Conservation (phyloP, 1,140 invertebrate genomes). For the Grapholita molesta region DNA sequence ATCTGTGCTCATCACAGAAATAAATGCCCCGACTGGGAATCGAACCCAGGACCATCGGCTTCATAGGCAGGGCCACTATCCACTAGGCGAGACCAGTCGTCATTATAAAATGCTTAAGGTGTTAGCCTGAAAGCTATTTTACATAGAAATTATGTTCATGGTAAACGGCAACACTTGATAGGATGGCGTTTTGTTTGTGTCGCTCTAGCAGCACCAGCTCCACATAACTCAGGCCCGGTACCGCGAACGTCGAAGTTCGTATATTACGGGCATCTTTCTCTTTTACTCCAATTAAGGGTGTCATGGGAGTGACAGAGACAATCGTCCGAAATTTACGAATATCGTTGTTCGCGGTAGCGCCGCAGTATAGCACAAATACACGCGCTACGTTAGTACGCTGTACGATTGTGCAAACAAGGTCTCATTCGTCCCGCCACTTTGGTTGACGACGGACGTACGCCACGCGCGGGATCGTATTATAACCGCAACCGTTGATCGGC, state of each 20-base stretch:
- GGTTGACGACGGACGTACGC: background rate
- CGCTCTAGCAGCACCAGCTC: background rate
- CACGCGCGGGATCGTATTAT: conserved; percentile 14
- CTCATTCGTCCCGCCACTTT: conserved; percentile 17
- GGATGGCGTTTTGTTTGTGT: conserved; percentile 11
- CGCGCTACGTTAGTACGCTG: background rate
- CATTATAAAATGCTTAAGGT: no score
- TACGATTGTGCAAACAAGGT: background rate
- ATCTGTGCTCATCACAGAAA: no score
- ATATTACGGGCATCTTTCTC: no score
- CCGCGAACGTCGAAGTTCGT: no score
- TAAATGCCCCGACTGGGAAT: no score
- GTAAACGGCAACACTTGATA: conserved; percentile 20
- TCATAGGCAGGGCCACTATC: no score
- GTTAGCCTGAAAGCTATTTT: background rate
- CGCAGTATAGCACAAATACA: background rate
- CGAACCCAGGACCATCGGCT: no score
- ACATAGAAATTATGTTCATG: background rate
- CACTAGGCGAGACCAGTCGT: no score
- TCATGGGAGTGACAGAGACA: no score
- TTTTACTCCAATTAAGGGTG: no score
- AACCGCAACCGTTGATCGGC: background rate
- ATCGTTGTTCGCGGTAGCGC: no score
- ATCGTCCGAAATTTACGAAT: no score
- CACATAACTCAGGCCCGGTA: background rate